A percentile compares a stretch with the other conserved stretches of the same genome.
These are phyloP conservation scores for Xyrauchen texanus DNA, from an alignment of 2,113 vertebrate genomes.

Conservation along the genomic window DNA sequence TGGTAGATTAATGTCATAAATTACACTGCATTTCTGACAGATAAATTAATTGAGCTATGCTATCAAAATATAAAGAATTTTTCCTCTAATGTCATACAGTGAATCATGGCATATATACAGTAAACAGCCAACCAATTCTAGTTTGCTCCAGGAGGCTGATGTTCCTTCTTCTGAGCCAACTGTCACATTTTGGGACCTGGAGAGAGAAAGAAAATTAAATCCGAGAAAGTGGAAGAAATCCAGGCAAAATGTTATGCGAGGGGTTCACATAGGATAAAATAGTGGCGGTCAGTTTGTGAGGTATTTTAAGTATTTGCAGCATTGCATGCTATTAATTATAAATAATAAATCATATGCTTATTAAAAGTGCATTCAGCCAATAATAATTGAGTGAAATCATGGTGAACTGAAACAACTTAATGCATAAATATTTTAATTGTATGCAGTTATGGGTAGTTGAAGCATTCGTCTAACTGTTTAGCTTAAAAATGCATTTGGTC, in stretches of 20 bases:
- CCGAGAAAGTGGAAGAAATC: background rate
- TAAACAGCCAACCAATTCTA: conserved; percentile 33
- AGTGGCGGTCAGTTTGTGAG: background rate
- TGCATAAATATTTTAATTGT: background rate
- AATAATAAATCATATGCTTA: background rate
- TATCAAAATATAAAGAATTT: conserved; percentile 26
- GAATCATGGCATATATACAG: conserved; percentile 29
- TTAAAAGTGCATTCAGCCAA: background rate
- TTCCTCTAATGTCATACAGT: conserved; percentile 18
- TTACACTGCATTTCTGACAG: conserved; percentile 13
- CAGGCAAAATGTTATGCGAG: background rate
- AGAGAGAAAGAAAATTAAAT: background rate
- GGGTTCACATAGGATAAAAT: conserved; percentile 1
- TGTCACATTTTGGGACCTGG: conserved; percentile 6
- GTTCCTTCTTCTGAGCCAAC: background rate
- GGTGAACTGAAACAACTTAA: background rate
- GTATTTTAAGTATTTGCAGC: background rate
- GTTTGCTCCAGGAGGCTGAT: conserved; percentile 27
- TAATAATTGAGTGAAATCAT: background rate
- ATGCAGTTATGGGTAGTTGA: background rate
- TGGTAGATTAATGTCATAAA: background rate
- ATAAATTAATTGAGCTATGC: conserved; percentile 25
- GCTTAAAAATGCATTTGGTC: too few relatives aligned
- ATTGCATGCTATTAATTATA: background rate
- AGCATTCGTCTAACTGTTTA: too few relatives aligned